Conservation (phyloP, 2,113 vertebrate species). For the Microtus montanus region DNA sequence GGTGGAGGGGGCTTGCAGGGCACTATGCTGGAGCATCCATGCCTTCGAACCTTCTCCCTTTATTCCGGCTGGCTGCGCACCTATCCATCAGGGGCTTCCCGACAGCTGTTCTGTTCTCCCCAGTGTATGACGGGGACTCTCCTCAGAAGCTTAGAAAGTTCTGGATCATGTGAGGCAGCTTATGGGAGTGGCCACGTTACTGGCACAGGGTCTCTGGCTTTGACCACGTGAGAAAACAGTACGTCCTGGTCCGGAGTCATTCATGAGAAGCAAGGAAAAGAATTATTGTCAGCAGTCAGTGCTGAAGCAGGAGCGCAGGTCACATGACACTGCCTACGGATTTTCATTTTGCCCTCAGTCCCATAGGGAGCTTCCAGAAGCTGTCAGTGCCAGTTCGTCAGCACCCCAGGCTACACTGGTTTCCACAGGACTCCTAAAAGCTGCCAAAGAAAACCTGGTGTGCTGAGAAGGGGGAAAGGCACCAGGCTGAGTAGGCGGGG, state of each 20-base stretch:
- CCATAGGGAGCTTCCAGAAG: background rate
- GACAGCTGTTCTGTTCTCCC: no score
- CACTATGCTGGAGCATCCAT: background rate
- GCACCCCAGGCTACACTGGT: background rate
- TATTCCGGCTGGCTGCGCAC: background rate
- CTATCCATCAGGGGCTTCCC: background rate
- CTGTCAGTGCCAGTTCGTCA: background rate
- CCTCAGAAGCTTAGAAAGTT: background rate
- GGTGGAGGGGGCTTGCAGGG: background rate
- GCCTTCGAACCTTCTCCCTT: background rate
- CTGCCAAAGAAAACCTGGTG: rapidly evolving
- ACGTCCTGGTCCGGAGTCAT: background rate
- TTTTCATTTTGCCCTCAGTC: background rate
- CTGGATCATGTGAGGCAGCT: background rate
- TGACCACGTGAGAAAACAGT: background rate
- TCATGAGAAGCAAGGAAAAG: background rate
- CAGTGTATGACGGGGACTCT: background rate
- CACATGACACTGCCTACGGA: background rate
- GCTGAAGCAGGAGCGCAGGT: background rate
- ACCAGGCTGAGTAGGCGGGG: background rate
- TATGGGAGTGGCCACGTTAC: background rate
- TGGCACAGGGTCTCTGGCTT: background rate
- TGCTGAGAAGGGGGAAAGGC: no score
- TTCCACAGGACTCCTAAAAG: background rate
- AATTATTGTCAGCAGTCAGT: background rate